Evolutionary conservation across 64 coral and sea anemone genomes (phyloP), one percentile per base, ranked within the genome.

Genomic region (Catalaphyllia jardinei): DNA sequence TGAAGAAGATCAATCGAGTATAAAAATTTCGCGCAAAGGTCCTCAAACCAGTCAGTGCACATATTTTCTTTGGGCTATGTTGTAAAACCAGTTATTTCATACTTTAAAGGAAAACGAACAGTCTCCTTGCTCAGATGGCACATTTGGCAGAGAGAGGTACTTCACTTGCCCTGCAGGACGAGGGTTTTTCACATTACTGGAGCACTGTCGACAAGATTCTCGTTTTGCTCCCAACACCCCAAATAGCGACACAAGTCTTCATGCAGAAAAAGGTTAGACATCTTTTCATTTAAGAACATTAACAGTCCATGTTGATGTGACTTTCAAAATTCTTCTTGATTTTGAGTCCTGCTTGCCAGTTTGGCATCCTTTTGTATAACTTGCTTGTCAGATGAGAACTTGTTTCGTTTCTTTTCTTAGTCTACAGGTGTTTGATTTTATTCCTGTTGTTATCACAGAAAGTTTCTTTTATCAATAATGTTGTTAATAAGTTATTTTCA

Each of bases 101-200:
- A 15, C 30, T 31, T 52, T 82, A 13, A 30, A 99, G 97, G 97
- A 99, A 75, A 85, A 86, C 17, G 88, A 99, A n/a, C 71, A 91
- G 73, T 77, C 78, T 30, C 88, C 93, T 4, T 99, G 93, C 30
- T 88, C 93, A 42, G 97, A 99, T 95, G 97, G 97, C 10, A 81
- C 73, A 46, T 99, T 99, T 93, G 0, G 50, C 81, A 88, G 88
- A 33, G 55, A 6, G 4, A 91, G 97, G 49, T 99, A 99, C n/a
- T 99, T 99, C 29, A 86, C 77, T 13, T 99, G 97, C 76, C 97
- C 91, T 33, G 8, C 91, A 35, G 91, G 97, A 67, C 75, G 97
- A 90, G 97, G 88, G 20, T 95, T 99, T 49, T 99, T 99, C 88
- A 80, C 88, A 71, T 29, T 92, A 60, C 65, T 99, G 62, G 33